These are phyloP conservation scores for Aphodius sticticus DNA, from an alignment of 2,888 invertebrate genomes.

Conservation along the genomic window DNA sequence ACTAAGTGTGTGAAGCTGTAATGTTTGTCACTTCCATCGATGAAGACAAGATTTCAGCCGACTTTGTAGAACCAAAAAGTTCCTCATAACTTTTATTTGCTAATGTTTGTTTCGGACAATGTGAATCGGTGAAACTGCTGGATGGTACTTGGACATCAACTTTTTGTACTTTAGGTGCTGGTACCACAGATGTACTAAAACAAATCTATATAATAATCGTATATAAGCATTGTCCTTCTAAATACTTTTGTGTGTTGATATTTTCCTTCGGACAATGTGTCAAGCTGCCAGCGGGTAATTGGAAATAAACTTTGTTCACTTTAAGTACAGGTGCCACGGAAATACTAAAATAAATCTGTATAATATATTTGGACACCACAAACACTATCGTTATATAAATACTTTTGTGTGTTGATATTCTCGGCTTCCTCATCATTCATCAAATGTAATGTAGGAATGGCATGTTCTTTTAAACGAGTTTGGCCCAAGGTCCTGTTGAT, in stretches of 20 bases:
- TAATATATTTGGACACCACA: neutral
- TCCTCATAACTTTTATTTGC: neutral
- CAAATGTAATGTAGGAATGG: conserved; percentile 4
- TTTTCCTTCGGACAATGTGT: neutral
- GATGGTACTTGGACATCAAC: neutral
- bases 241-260: neutral
- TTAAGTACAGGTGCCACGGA: neutral
- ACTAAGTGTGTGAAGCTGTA: neutral
- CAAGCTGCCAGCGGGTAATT: neutral
- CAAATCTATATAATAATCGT: neutral
- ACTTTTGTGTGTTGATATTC: neutral
- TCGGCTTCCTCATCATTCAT: neutral
- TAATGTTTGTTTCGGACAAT: neutral
- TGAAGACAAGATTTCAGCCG: neutral
- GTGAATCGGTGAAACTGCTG: neutral
- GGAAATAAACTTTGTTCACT: neutral
- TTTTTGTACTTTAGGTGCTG: neutral
- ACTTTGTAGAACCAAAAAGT: neutral
- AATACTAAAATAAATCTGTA: neutral
- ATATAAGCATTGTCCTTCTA: neutral
- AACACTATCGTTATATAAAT: neutral
- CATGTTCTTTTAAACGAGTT: neutral
- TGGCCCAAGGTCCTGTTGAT: neutral
- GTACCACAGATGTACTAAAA: neutral
- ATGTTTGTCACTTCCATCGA: neutral